phyloP scores from a whole-genome alignment of 2,888 invertebrate species.

The Ametastegia equiseti region DNA sequence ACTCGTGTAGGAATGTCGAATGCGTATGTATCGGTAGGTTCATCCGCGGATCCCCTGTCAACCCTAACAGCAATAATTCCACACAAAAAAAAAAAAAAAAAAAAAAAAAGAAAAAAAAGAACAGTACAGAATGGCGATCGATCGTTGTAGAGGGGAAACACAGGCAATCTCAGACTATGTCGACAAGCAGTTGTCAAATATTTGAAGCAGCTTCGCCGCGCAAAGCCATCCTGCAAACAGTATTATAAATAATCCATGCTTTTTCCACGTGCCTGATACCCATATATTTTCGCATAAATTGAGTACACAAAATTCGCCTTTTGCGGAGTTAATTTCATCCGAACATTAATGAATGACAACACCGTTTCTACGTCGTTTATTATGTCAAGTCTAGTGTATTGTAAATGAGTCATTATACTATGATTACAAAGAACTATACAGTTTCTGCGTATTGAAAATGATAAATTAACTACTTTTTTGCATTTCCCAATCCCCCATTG shows the following conservation, averaged over 20 bases:
- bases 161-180: conserved; percentile 1
- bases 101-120: not conserved
- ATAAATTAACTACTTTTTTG: not conserved
- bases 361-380: too few relatives aligned
- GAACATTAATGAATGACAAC: not conserved
- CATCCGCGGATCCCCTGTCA: not conserved
- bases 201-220: conserved; percentile 3
- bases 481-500: not conserved
- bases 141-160: not conserved
- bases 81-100: not conserved
- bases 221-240: conserved; percentile 10
- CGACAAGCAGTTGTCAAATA: conserved; percentile 12
- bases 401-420: not conserved
- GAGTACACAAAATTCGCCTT: not conserved
- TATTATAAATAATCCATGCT: conserved; percentile 6
- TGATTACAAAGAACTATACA: not conserved
- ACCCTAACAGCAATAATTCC: not conserved
- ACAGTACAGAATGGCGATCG: not conserved
- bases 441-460: not conserved
- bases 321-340: not conserved
- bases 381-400: not conserved
- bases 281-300: not conserved
- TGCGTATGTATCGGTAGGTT: not conserved
- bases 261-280: not conserved
- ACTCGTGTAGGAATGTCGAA: not conserved